Percentiles rank a stretch among this genome's conserved stretches.
Evolutionary conservation across 2,797 vertebrate species (phyloP).

Genomic region (Sparidentex hasta): DNA sequence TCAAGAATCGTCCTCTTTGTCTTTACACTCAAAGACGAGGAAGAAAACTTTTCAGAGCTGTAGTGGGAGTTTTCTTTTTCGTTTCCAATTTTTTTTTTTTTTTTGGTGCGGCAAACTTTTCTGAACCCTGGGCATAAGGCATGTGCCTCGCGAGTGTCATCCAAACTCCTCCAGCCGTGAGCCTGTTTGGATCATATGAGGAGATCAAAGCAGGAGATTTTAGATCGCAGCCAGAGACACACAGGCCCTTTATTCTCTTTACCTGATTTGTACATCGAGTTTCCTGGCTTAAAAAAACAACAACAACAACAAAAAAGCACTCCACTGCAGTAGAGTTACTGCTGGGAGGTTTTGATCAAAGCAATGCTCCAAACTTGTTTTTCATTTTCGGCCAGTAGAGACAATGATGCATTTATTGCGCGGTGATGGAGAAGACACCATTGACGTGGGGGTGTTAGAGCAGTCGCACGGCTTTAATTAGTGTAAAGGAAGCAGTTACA

Average conservation of each 20-base stretch:
- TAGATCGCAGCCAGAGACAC: slow-evolving; percentile 62
- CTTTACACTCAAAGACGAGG: neutral
- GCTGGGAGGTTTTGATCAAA: slow-evolving; percentile 30
- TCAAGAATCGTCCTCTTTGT: slow-evolving; percentile 6
- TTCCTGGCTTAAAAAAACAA: slow-evolving; percentile 5
- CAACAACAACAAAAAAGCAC: no score
- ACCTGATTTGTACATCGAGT: slow-evolving; percentile 69
- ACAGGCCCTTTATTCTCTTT: slow-evolving; percentile 67
- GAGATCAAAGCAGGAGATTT: slow-evolving; percentile 81
- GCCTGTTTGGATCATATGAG: slow-evolving; percentile 82
- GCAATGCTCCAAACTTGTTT: slow-evolving; percentile 12
- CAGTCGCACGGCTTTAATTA: neutral
- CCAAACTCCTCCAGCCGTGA: slow-evolving; percentile 76
- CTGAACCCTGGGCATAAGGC: slow-evolving; percentile 72
- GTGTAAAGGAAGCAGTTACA: neutral
- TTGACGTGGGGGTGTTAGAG: neutral
- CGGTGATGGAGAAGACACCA: neutral
- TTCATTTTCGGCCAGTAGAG: slow-evolving; percentile 6
- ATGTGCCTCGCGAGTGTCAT: slow-evolving; percentile 76
- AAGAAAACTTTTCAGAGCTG: slow-evolving; percentile 15
- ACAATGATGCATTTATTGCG: slow-evolving; percentile 18
- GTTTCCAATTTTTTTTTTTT: no score
- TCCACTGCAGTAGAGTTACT: slow-evolving; percentile 7
- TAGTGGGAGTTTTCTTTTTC: slow-evolving; percentile 4
- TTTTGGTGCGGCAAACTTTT: slow-evolving; percentile 45